phyloP scores from a whole-genome alignment of 2,888 invertebrate species.

The Taenaris catops region DNA sequence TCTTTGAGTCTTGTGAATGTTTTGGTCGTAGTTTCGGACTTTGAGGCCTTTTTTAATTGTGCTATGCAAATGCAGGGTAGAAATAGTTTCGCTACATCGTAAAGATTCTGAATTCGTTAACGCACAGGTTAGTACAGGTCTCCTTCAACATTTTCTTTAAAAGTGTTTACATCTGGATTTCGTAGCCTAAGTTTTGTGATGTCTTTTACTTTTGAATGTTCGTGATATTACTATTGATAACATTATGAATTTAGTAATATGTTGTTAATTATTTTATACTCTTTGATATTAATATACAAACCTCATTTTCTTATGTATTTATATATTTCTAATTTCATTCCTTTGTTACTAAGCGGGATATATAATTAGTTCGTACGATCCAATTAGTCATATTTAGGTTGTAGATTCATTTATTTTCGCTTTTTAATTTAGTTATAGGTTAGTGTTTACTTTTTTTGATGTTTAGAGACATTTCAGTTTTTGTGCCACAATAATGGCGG shows the following conservation, averaged over 20 bases:
- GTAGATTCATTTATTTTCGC: constrained; percentile 24
- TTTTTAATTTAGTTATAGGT: constrained; percentile 37
- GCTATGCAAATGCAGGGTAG: constrained; percentile 68
- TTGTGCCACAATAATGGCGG: constrained; percentile 78
- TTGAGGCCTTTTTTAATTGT: constrained; percentile 64
- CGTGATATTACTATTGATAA: constrained; percentile 30
- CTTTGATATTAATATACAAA: constrained; percentile 54
- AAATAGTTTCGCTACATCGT: constrained; percentile 62
- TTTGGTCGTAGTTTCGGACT: constrained; percentile 82
- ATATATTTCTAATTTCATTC: constrained; percentile 37
- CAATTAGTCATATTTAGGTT: constrained; percentile 21
- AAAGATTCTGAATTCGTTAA: constrained; percentile 52
- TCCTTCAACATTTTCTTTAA: constrained; percentile 56
- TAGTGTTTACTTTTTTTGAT: constrained; percentile 77
- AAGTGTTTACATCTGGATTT: constrained; percentile 89
- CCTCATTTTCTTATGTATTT: constrained; percentile 68
- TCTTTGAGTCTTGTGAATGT: constrained; percentile 91
- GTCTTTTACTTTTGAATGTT: constrained; percentile 59
- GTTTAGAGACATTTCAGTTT: constrained; percentile 75
- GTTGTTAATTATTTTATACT: constrained; percentile 35
- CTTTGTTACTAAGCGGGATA: constrained; percentile 64
- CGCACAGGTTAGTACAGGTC: constrained; percentile 58
- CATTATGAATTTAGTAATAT: constrained; percentile 22
- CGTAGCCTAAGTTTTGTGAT: constrained; percentile 79
- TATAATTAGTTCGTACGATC: constrained; percentile 24